These are phyloP conservation scores for Lineus longissimus DNA, from an alignment of 1,140 invertebrate species.

Conservation along the genomic window DNA sequence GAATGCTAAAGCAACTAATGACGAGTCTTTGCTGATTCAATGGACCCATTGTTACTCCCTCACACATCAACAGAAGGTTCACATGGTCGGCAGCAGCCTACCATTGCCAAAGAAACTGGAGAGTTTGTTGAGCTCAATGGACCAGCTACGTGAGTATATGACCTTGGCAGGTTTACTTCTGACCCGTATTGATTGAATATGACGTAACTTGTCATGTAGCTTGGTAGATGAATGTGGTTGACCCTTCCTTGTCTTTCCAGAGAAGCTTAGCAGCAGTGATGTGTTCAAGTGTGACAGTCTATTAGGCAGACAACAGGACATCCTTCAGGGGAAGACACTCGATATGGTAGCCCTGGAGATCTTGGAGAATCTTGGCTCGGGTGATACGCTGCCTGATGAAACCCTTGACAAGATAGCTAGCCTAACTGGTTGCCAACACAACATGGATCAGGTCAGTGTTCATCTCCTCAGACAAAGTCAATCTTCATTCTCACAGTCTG, in stretches of 20 bases:
- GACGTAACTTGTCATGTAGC: too few species aligned
- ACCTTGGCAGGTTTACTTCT: neutral
- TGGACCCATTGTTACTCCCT: conserved; percentile 45
- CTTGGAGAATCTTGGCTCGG: neutral
- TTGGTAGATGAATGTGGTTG: too few species aligned
- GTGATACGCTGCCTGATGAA: too few species aligned
- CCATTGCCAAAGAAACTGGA: conserved; percentile 31
- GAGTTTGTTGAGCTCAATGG: conserved; percentile 33
- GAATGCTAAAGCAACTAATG: conserved; percentile 27
- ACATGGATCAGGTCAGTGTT: too few species aligned
- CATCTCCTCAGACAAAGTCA: too few species aligned
- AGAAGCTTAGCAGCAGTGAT: conserved; percentile 26
- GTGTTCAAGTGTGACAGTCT: conserved; percentile 21
- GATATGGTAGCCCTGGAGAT: conserved; percentile 28
- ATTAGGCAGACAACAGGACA: conserved; percentile 27
- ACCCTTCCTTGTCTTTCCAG: too few species aligned
- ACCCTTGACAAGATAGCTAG: too few species aligned
- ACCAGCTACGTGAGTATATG: conserved; percentile 32
- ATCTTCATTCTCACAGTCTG: too few species aligned
- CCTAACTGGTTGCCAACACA: too few species aligned
- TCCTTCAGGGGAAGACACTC: conserved; percentile 26
- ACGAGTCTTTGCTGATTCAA: conserved; percentile 22
- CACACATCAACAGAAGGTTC: conserved; percentile 37
- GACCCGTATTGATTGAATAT: too few species aligned
- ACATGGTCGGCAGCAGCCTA: conserved; percentile 2